A percentile compares a stretch with the other conserved stretches of the same genome.
phyloP scores from a whole-genome alignment of 2,113 vertebrate species.

The Pipa parva region DNA sequence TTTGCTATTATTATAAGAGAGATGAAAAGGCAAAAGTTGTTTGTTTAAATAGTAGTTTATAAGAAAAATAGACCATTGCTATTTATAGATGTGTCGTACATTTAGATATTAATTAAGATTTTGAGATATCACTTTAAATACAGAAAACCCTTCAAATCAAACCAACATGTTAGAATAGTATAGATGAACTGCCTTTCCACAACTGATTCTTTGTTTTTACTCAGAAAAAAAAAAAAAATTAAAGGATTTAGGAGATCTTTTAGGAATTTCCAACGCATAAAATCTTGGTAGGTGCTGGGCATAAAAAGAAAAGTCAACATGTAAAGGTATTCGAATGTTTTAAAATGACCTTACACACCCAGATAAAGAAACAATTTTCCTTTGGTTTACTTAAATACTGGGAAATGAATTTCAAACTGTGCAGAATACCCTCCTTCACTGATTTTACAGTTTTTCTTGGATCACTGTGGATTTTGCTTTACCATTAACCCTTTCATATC shows the following conservation, averaged over 20 bases:
- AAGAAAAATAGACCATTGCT: too few relatives aligned
- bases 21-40: too few relatives aligned
- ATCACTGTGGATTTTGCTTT: conserved; percentile 7
- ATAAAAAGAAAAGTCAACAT: conserved; percentile 35
- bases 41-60: too few relatives aligned
- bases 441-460: conserved; percentile 36
- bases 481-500: not conserved
- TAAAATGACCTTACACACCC: conserved; percentile 38
- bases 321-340: conserved; percentile 32
- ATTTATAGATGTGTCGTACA: too few relatives aligned
- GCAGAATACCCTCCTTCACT: conserved; percentile 2
- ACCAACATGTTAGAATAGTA: conserved; percentile 28
- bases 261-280: conserved; percentile 40
- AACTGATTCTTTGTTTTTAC: conserved; percentile 36
- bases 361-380: conserved; percentile 38
- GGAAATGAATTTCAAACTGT: conserved; percentile 28
- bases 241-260: conserved; percentile 42
- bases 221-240: conserved; percentile 23
- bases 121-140: too few relatives aligned
- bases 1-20: too few relatives aligned
- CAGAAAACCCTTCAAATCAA: too few relatives aligned
- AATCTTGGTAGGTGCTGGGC: conserved; percentile 29
- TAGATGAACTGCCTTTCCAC: conserved; percentile 18
- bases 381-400: conserved; percentile 32
- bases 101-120: too few relatives aligned